phyloP scores from a whole-genome alignment of 2,113 vertebrate genomes.

The Varanus salvator region DNA sequence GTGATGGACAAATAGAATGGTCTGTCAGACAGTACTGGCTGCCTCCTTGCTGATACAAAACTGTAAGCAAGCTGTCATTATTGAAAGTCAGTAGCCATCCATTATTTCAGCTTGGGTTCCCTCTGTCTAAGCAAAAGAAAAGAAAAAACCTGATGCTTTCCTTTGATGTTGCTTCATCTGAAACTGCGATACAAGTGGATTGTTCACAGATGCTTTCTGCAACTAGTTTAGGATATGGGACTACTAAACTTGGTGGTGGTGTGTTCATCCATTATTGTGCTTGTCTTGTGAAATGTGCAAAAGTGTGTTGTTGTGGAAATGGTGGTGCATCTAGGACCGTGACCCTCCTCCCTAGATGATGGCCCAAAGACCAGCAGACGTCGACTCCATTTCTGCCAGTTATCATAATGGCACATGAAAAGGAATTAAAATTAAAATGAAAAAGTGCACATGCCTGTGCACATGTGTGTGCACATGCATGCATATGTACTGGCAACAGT shows the following conservation, averaged over 20 bases:
- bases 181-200: background rate
- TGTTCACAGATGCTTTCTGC: background rate
- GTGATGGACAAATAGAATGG: background rate
- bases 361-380: too few relatives aligned
- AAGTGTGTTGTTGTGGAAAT: background rate
- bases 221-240: background rate
- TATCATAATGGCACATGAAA: too few relatives aligned
- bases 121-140: background rate
- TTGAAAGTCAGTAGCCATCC: background rate
- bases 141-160: background rate
- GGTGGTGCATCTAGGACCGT: too few relatives aligned
- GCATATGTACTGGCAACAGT: too few relatives aligned
- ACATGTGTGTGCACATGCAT: too few relatives aligned
- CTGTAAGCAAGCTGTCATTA: background rate
- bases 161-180: background rate
- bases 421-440: too few relatives aligned
- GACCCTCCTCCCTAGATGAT: too few relatives aligned
- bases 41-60: background rate
- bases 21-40: background rate
- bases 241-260: background rate
- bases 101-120: constrained; percentile 2
- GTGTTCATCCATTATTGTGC: background rate
- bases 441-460: too few relatives aligned
- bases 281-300: background rate
- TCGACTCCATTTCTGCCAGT: too few relatives aligned